phyloP scores from a whole-genome alignment of 92 coral and sea anemone genomes.

The Micromussa lordhowensis region DNA sequence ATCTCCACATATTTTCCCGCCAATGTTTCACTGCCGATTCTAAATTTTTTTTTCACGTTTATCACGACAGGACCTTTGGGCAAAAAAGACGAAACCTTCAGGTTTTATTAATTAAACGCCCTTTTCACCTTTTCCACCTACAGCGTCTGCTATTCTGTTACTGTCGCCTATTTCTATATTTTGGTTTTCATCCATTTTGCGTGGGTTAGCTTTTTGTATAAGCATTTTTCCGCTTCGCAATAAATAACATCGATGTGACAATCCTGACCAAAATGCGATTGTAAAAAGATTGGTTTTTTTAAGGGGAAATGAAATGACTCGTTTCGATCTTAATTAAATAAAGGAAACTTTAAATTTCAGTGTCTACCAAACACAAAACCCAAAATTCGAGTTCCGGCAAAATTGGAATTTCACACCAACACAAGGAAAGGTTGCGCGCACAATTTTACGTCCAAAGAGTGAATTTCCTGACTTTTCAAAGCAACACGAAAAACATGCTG shows the following conservation, averaged over 20 bases:
- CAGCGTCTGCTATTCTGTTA: not conserved
- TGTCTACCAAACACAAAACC: not conserved
- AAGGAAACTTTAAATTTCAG: slow-evolving; percentile 12
- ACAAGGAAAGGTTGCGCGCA: not conserved
- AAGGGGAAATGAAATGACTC: not conserved
- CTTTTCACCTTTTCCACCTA: not conserved
- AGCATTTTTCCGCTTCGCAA: not conserved
- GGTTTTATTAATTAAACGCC: not conserved
- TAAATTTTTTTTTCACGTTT: not conserved
- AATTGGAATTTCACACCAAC: slow-evolving; percentile 11
- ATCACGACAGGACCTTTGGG: not conserved
- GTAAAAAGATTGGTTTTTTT: slow-evolving; percentile 2
- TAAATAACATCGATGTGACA: not conserved
- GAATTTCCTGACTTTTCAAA: slow-evolving; percentile 30
- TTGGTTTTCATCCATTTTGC: slow-evolving; percentile 11
- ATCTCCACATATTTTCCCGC: not conserved
- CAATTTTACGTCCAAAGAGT: not conserved
- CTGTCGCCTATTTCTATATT: not conserved
- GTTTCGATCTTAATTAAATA: slow-evolving; percentile 2
- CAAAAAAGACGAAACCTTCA: not conserved
- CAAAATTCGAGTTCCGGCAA: not conserved
- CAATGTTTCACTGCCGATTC: not conserved
- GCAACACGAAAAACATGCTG: not conserved
- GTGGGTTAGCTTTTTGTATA: slow-evolving; percentile 1
- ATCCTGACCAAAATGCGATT: slow-evolving; percentile 6